These are phyloP conservation scores for Nerophis lumbriciformis DNA, from an alignment of 2,113 vertebrate genomes.

Conservation along the genomic window DNA sequence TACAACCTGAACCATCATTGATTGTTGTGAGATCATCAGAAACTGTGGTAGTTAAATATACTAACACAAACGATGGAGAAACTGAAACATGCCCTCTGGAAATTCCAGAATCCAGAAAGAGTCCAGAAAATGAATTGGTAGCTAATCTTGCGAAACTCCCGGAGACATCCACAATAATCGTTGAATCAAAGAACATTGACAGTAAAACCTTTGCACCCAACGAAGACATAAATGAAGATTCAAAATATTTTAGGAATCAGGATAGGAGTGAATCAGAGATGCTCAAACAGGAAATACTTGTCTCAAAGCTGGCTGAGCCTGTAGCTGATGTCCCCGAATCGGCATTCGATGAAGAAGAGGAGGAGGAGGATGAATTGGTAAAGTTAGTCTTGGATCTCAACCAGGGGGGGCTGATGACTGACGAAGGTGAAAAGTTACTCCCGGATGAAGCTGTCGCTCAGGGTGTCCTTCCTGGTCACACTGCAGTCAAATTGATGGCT, in stretches of 20 bases:
- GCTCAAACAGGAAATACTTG: neutral
- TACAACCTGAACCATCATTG: constrained; percentile 5
- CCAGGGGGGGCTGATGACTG: constrained; percentile 77
- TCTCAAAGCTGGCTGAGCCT: constrained; percentile 1
- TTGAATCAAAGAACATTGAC: constrained; percentile 6
- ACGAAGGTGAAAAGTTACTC: constrained; percentile 71
- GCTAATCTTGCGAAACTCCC: constrained; percentile 1
- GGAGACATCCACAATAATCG: neutral
- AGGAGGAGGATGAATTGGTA: constrained; percentile 61
- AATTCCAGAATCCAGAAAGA: constrained; percentile 8
- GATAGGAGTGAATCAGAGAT: constrained; percentile 5
- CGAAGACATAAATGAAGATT: constrained; percentile 4
- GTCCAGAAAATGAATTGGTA: neutral
- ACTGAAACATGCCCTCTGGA: constrained; percentile 4
- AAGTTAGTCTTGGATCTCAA: constrained; percentile 73
- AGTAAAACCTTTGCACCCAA: neutral
- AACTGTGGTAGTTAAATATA: neutral
- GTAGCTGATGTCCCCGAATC: constrained; percentile 8
- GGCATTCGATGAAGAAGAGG: constrained; percentile 4
- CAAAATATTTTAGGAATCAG: constrained; percentile 5
- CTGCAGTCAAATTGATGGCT: constrained; percentile 84
- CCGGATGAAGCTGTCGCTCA: constrained; percentile 79
- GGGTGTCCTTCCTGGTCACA: constrained; percentile 77
- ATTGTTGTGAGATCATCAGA: neutral
- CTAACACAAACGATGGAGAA: constrained; percentile 14